Conservation (phyloP, 2,113 vertebrate genomes). For the Mus spicilegus region DNA sequence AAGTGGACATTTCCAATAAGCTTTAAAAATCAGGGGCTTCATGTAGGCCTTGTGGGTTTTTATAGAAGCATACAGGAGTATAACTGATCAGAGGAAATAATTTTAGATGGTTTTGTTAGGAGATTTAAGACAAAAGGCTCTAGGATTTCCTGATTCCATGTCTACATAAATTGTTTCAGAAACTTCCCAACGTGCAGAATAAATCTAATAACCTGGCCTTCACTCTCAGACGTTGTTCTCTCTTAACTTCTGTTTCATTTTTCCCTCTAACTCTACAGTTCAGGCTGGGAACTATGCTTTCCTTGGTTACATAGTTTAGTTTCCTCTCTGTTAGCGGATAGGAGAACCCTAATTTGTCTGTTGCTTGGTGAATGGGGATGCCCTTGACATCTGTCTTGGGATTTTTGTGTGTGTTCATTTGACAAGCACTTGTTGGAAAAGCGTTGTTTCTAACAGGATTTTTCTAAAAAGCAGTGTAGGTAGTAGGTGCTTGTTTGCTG, state of each 20-base stretch:
- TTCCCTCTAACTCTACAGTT: neutral
- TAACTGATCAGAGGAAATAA: neutral
- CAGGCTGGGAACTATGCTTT: conserved; percentile 20
- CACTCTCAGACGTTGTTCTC: conserved; percentile 39
- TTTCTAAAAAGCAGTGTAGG: neutral
- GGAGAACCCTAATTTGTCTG: conserved; percentile 27
- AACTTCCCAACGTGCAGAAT: conserved; percentile 18
- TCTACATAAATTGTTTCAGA: conserved; percentile 51
- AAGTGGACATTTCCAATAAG: conserved; percentile 47
- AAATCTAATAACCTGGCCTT: conserved; percentile 28
- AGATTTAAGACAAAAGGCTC: conserved; percentile 18
- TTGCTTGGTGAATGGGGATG: conserved; percentile 24
- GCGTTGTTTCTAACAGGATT: neutral
- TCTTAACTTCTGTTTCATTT: conserved; percentile 26
- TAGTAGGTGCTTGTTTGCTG: neutral
- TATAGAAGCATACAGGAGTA: neutral
- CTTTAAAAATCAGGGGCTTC: neutral
- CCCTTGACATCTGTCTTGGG: conserved; percentile 5
- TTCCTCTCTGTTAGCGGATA: conserved; percentile 19
- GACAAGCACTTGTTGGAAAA: conserved; percentile 43
- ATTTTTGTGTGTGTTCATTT: conserved; percentile 29
- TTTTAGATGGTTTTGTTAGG: conserved; percentile 53
- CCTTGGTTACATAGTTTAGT: conserved; percentile 51
- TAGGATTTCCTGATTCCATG: conserved; percentile 40
- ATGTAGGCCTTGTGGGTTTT: conserved; percentile 37